A percentile compares a stretch with the other conserved stretches of the same genome.
Evolutionary conservation across 2,797 vertebrate genomes (phyloP).

Genomic region (Cryptoprocta ferox): DNA sequence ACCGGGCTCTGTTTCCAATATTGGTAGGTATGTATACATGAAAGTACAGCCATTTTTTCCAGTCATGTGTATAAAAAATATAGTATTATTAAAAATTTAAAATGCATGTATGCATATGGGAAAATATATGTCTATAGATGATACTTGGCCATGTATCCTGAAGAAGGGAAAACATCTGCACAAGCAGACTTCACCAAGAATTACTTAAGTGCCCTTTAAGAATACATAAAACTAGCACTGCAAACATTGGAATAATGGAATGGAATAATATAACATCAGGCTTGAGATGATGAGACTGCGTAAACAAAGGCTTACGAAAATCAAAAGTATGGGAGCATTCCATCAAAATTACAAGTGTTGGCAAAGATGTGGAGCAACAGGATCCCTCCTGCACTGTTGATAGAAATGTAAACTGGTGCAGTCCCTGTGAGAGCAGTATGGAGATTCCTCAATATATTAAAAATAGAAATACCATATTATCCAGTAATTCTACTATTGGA

Average conservation of each 20-base stretch:
- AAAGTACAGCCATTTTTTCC: slow-evolving; percentile 77
- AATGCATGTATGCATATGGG: background rate
- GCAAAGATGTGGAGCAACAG: no score
- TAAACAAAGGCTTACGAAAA: background rate
- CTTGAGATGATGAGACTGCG: background rate
- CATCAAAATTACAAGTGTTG: background rate
- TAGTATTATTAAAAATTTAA: slow-evolving; percentile 80
- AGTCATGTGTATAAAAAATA: slow-evolving; percentile 84
- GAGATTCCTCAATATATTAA: no score
- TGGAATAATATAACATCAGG: background rate
- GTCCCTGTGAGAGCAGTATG: no score
- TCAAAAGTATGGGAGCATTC: background rate
- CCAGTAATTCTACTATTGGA: no score
- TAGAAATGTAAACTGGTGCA: no score
- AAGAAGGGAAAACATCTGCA: background rate
- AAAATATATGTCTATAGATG: background rate
- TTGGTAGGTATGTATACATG: slow-evolving; percentile 70
- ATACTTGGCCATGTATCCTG: background rate
- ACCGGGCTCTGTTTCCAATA: slow-evolving; percentile 58
- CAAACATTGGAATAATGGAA: background rate
- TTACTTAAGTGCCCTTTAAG: background rate
- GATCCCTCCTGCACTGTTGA: no score
- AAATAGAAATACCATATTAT: no score
- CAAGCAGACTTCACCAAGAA: background rate
- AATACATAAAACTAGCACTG: background rate